Evolutionary conservation across 1,140 invertebrate genomes (phyloP).

Genomic region (Aradophagus sp.): DNA sequence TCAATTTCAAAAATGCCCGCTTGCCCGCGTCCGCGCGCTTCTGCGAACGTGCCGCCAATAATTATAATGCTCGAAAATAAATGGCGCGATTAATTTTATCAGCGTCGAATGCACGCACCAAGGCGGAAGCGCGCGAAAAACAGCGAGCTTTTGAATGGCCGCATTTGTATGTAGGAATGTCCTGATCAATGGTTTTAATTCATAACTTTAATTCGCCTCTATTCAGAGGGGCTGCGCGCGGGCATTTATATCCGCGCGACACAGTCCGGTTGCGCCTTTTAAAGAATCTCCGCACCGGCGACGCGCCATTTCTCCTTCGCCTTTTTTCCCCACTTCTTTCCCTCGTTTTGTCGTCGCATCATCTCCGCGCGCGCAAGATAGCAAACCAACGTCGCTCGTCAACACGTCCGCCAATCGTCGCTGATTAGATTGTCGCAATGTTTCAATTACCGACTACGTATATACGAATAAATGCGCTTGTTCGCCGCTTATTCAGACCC

Average conservation of each 20-base stretch:
- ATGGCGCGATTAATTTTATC: slow-evolving; percentile 33
- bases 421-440: slow-evolving; percentile 42
- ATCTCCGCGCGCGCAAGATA: slow-evolving; percentile 18
- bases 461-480: slow-evolving; percentile 19
- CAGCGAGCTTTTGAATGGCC: slow-evolving; percentile 5
- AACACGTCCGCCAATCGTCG: slow-evolving; percentile 22
- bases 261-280: slow-evolving; percentile 8
- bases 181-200: slow-evolving; percentile 43
- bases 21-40: too few relatives aligned
- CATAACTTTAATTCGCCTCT: slow-evolving; percentile 44
- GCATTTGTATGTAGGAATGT: slow-evolving; percentile 22
- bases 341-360: slow-evolving; percentile 33
- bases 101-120: slow-evolving; percentile 27
- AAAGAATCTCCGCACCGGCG: slow-evolving; percentile 21
- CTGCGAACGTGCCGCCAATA: slow-evolving; percentile 12
- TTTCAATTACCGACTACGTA: slow-evolving; percentile 38
- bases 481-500: slow-evolving; percentile 16
- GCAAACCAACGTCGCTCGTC: slow-evolving; percentile 22
- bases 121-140: slow-evolving; percentile 29
- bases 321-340: too few relatives aligned
- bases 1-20: too few relatives aligned
- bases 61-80: slow-evolving; percentile 38
- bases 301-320: not conserved
- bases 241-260: slow-evolving; percentile 30
- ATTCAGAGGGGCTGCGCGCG: slow-evolving; percentile 30